These are phyloP conservation scores for Phorcus lineatus DNA, from an alignment of 2,888 invertebrate genomes.

Conservation along the genomic window DNA sequence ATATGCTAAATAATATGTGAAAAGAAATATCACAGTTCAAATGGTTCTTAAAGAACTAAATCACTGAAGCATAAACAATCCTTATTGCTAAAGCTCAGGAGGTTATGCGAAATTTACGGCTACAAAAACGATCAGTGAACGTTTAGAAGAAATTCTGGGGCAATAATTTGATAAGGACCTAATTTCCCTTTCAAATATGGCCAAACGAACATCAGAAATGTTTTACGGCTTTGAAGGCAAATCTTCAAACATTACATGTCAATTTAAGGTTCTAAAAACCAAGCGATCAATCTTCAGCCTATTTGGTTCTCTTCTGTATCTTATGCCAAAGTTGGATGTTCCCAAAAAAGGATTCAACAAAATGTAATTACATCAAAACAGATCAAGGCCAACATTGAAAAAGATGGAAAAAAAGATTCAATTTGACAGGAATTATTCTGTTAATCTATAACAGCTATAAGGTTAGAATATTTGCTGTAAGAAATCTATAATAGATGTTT, in stretches of 20 bases:
- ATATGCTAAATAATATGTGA: too few relatives aligned
- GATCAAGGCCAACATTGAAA: not conserved
- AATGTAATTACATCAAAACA: not conserved
- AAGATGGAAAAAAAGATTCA: not conserved
- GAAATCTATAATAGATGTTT: too few relatives aligned
- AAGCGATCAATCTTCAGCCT: not conserved
- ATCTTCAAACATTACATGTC: conserved; percentile 3
- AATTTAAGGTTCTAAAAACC: conserved; percentile 10
- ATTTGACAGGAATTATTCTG: too few relatives aligned
- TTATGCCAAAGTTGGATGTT: not conserved
- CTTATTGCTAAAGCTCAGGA: too few relatives aligned
- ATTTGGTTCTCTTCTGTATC: conserved; percentile 2
- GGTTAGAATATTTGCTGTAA: too few relatives aligned
- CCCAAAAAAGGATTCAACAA: not conserved
- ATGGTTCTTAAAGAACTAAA: too few relatives aligned
- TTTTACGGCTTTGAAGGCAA: not conserved
- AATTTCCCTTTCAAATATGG: conserved; percentile 22
- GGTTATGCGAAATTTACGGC: too few relatives aligned
- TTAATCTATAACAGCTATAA: too few relatives aligned
- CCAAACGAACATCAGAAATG: not conserved
- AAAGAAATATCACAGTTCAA: too few relatives aligned
- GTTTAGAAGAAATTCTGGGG: not conserved
- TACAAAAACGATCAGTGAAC: not conserved
- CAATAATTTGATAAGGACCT: not conserved
- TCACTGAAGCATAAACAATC: too few relatives aligned